Evolutionary conservation across 2,888 invertebrate species (phyloP), one percentile per base, ranked within the genome.

Genomic region (Blastobasis lacticolella): DNA sequence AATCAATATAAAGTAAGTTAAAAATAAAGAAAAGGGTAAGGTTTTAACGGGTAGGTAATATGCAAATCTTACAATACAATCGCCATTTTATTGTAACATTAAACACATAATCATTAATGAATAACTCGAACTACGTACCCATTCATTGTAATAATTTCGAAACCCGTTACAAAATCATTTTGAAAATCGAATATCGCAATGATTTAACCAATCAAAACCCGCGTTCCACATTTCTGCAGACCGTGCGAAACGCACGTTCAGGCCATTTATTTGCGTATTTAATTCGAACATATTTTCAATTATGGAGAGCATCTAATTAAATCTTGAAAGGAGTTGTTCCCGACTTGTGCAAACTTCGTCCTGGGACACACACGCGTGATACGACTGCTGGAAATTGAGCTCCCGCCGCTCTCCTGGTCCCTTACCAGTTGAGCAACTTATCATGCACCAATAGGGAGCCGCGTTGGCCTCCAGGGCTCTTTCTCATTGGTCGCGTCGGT

Each of bases 281-380:
- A 76, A 76, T 74, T 69, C 67, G 67, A 78, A 70, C 75, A 79
- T 78, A 79, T 77, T 81, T 82, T 77, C 80, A 82, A 78, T 82
- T 81, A 79, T 70, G 67, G 63, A 63, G 53, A 55, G 66, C 58
- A 64, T 78, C 75, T 81, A 81, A 84, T 83, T 83, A 84, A 83
- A 79, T 75, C 69, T 68, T 64, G 63, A 70, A 75, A 79, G 74
- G 69, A 76, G 73, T 75, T 78, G 79, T 78, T 79, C 76, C 74
- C 73, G 67, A 74, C 73, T 78, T 75, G 67, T 71, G 69, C 64
- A 75, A 79, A 71, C 80, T 72, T 70, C 80, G 72, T 55, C 47
- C 52, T 63, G 64, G 62, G 61, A 62, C 64, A 61, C 62, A 72
- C 76, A 75, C 67, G 67, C 66, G 69, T 69, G 71, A 68, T 59